Conservation (phyloP, 2,113 vertebrate species). For the Sander lucioperca region DNA sequence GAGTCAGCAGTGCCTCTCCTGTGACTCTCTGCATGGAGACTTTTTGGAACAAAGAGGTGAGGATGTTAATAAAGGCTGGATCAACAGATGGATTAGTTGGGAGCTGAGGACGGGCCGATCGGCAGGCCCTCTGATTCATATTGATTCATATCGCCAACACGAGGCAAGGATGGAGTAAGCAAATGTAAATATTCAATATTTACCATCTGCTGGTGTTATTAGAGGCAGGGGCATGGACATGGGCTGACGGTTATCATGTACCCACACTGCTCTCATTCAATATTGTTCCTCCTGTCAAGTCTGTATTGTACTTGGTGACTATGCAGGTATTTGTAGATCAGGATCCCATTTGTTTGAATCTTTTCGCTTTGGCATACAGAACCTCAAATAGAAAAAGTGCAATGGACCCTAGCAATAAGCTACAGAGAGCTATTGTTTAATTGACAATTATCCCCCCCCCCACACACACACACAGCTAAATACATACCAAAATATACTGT, state of each 20-base stretch:
- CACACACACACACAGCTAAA: too few species aligned
- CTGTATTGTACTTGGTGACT: conserved; percentile 59
- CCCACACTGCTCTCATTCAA: conserved; percentile 68
- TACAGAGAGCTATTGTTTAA: not conserved
- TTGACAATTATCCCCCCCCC: not conserved
- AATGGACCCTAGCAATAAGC: conserved; percentile 27
- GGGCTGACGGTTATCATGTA: conserved; percentile 67
- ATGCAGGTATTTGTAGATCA: conserved; percentile 72
- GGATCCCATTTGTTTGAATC: conserved; percentile 66
- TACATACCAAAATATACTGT: not conserved
- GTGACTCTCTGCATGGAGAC: conserved; percentile 37
- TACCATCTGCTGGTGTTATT: conserved; percentile 84
- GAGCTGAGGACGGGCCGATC: conserved; percentile 58
- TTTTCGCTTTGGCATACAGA: conserved; percentile 35
- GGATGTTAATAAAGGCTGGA: conserved; percentile 78
- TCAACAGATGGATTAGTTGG: conserved; percentile 77
- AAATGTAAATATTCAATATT: conserved; percentile 90
- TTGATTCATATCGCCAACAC: conserved; percentile 80
- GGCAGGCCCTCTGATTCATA: conserved; percentile 67
- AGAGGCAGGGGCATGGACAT: conserved; percentile 76
- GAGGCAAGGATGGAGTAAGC: conserved; percentile 79
- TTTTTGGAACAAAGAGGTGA: conserved; percentile 69
- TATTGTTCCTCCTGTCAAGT: conserved; percentile 69
- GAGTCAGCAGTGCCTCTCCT: not conserved
- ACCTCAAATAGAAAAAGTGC: conserved; percentile 27